A percentile compares a stretch with the other conserved stretches of the same genome.
phyloP scores from a whole-genome alignment of 2,888 invertebrate species.

The Cantharis rustica region DNA sequence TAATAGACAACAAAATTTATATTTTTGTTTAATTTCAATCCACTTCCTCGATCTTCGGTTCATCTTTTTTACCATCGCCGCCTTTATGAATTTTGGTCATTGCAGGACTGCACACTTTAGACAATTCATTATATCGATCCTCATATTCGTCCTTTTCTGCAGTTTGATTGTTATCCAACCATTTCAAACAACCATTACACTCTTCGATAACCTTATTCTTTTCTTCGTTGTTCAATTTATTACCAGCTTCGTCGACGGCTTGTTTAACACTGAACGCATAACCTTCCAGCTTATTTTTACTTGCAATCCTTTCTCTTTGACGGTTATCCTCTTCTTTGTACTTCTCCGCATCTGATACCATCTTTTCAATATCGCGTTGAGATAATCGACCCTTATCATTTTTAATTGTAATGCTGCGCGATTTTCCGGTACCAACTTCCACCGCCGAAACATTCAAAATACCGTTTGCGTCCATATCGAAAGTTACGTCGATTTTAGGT shows the following conservation, averaged over 20 bases:
- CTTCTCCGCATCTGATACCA: conserved; percentile 75
- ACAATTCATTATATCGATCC: conserved; percentile 64
- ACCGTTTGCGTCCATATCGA: conserved; percentile 79
- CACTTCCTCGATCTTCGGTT: conserved; percentile 54
- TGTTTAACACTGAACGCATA: conserved; percentile 75
- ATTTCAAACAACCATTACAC: conserved; percentile 67
- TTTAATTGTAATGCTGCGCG: conserved; percentile 79
- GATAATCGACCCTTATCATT: conserved; percentile 83
- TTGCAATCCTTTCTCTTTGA: conserved; percentile 69
- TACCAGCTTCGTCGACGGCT: conserved; percentile 67
- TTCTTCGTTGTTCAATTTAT: conserved; percentile 62
- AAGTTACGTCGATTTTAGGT: conserved; percentile 64
- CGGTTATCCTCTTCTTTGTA: conserved; percentile 75
- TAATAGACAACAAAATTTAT: background rate
- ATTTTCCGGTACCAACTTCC: conserved; percentile 65
- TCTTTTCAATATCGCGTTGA: conserved; percentile 80
- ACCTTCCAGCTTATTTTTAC: conserved; percentile 73
- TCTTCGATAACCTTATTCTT: conserved; percentile 54
- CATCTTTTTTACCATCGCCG: conserved; percentile 36
- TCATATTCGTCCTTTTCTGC: conserved; percentile 71
- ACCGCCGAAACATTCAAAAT: conserved; percentile 63
- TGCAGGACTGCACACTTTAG: conserved; percentile 62
- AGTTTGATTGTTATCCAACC: conserved; percentile 72
- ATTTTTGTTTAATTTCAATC: conserved; percentile 38
- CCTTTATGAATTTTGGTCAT: conserved; percentile 61